Percentiles rank a stretch among this genome's conserved stretches.
phyloP scores from a whole-genome alignment of 2,797 vertebrate genomes.

The Malurus leucopterus region DNA sequence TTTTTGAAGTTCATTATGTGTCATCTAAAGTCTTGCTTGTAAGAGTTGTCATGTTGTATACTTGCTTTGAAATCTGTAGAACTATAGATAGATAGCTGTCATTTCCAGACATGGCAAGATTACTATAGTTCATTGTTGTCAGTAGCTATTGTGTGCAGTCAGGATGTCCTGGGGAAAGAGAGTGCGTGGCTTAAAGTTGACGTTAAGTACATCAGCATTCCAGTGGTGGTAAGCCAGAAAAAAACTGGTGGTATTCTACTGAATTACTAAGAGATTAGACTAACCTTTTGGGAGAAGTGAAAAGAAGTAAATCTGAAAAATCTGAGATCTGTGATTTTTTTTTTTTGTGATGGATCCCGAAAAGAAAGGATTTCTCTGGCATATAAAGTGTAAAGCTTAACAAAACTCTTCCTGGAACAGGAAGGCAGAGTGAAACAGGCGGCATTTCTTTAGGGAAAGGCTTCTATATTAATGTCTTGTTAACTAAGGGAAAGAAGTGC shows the following conservation, averaged over 20 bases:
- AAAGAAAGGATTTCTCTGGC: constrained; percentile 16
- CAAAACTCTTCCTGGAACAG: constrained; percentile 52
- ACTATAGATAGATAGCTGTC: constrained; percentile 74
- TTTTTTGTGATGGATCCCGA: constrained; percentile 6
- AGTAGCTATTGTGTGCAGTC: constrained; percentile 88
- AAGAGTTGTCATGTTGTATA: constrained; percentile 23
- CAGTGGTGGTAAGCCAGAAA: constrained; percentile 49
- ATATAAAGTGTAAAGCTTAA: constrained; percentile 24
- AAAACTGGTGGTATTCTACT: constrained; percentile 8
- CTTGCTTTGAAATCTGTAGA: constrained; percentile 60
- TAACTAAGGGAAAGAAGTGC: neutral
- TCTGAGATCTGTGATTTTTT: neutral
- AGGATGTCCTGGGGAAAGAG: constrained; percentile 98
- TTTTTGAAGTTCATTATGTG: neutral
- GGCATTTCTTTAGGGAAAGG: constrained; percentile 27
- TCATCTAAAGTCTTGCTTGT: constrained; percentile 18
- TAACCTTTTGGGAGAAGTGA: neutral
- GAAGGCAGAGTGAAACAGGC: constrained; percentile 40
- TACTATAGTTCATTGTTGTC: constrained; percentile 74
- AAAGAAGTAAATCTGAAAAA: neutral
- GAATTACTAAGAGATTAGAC: neutral
- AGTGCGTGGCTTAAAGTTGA: constrained; percentile 56
- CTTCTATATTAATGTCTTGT: neutral
- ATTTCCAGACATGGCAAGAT: constrained; percentile 74
- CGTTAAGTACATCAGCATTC: constrained; percentile 65